Conservation (phyloP, 2,113 vertebrate genomes). For the Gulo gulo region DNA sequence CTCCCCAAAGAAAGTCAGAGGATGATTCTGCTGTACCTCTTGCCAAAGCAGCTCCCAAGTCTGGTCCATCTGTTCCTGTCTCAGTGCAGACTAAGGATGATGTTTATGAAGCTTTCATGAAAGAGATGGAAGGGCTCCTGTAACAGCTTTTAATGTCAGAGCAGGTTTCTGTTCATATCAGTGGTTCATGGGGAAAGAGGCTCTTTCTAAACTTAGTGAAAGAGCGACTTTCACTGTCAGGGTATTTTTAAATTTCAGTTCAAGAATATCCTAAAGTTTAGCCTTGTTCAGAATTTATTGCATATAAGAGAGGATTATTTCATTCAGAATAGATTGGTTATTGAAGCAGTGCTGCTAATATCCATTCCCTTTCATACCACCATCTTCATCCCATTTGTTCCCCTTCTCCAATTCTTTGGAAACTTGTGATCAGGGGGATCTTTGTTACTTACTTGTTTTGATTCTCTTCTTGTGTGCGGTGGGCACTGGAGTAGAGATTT, state of each 20-base stretch:
- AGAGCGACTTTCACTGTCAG: conserved; percentile 41
- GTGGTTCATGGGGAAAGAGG: conserved; percentile 23
- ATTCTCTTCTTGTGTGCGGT: conserved; percentile 51
- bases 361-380: neutral
- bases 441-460: conserved; percentile 44
- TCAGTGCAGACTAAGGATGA: conserved; percentile 98
- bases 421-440: conserved; percentile 35
- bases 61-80: conserved; percentile 83
- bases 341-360: conserved; percentile 41
- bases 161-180: neutral
- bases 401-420: neutral
- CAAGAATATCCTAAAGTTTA: conserved; percentile 44
- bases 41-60: conserved; percentile 84
- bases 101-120: conserved; percentile 99
- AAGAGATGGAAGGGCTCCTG: conserved; percentile 98
- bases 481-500: conserved; percentile 63
- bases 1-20: conserved; percentile 84
- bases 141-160: conserved; percentile 65
- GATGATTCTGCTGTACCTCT: conserved; percentile 83
- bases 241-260: conserved; percentile 57
- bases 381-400: neutral
- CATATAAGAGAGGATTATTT: neutral
- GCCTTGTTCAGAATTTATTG: conserved; percentile 29
- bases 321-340: neutral
- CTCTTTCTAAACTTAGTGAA: neutral